Evolutionary conservation across 2,888 invertebrate genomes (phyloP), one percentile per base, ranked within the genome.

Genomic region (Hypsopygia costalis): DNA sequence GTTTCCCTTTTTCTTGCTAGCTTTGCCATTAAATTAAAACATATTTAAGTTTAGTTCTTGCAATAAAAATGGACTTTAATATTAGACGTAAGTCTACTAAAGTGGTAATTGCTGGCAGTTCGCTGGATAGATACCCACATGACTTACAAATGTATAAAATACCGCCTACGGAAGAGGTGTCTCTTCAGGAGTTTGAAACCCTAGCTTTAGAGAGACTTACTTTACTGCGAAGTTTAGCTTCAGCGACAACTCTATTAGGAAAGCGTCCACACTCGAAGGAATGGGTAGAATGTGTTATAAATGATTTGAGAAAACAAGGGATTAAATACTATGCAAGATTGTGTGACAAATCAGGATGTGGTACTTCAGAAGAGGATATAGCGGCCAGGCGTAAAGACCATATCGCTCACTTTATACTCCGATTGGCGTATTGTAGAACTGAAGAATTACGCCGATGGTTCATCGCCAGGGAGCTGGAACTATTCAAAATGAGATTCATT

Each of bases 391-490:
- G 91, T 22, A 91, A 92, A 47, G 99, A 99, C 78, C 94, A 96
- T 62, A 91, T 98, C 36, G 97, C 98, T 0, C 99, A 99, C 76
- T 98, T 95, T 72, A 95, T 98, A 57, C 87, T 99, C 1, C 91
- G 98, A 41, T 79, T 99, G 42, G 97, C 97, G 0, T 98, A 97
- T 77, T 98, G 97, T 68, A 91, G 95, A 61, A 93, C 94, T 11
- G 95, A 95, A 52, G 97, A 98, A 41, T 85, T 97, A 27, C 90
- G 95, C 22, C 91, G 91, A 44, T 99, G 99, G 98, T 97, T 98
- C 69, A 85, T 98, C 8, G 85, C 92, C 11, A 92, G 96, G 52
- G 99, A 99, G 88, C 77, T 95, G 46, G 98, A 99, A 65, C 88
- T 98, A 40, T 98, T 99, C 65, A 93, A 93, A 67, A 92, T 94